Base-by-base conservation (phyloP, 2,888 invertebrate genomes). In the Lepidonotus clava region DNA sequence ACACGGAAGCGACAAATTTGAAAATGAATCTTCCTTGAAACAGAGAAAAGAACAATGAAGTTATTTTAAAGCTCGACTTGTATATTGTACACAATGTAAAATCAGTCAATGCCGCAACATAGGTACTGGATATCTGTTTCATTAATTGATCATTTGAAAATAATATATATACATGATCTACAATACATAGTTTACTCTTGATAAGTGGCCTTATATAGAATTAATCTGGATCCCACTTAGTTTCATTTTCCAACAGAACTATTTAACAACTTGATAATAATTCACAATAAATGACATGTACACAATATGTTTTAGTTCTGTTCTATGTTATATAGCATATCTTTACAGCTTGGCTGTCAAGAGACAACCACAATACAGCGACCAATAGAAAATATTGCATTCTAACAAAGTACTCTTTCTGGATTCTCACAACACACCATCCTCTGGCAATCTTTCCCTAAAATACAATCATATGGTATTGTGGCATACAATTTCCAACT, bases 401-500 rank as follows among this genome's bases (percentile, higher is more conserved):
- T 61, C 61, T 28, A 61, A 61, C 28, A 61, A 28, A 28, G 61
- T 61, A 11, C 61, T 11, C 61, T 28, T 61, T 61, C 61, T 61
- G 61, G 61, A 61, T 61, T 61, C 61, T 61, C 28, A 61, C 61
- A 28, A 28, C 11, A 24, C 11, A 28, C n/a, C n/a, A n/a, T n/a
- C n/a, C n/a, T 61, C 61, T 61, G 61, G 28, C 61, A 61, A 32
- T 61, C 61, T 28, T 61, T n/a, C n/a, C n/a, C n/a, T n/a, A n/a
- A n/a, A n/a, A n/a, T n/a, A n/a, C n/a, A n/a, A n/a, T n/a, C n/a
- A n/a, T n/a, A n/a, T n/a, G n/a, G n/a, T n/a, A n/a, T n/a, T n/a
- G n/a, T n/a, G n/a, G n/a, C n/a, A n/a, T n/a, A n/a, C n/a, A n/a
- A n/a, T n/a, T n/a, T n/a, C n/a, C n/a, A n/a, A n/a, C n/a, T n/a